phyloP scores from a whole-genome alignment of 2,113 vertebrate species.

The Panthera tigris region DNA sequence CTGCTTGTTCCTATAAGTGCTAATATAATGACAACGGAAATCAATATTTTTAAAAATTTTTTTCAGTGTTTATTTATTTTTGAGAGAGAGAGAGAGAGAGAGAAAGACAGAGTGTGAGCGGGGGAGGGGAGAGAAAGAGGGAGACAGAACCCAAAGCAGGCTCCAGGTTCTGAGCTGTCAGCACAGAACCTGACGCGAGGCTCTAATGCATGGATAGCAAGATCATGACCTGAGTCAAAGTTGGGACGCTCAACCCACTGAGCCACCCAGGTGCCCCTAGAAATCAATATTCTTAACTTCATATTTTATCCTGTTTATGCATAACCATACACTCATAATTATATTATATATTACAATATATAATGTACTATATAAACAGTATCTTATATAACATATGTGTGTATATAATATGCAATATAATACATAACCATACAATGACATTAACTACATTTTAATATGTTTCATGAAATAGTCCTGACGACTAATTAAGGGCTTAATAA shows the following conservation, averaged over 20 bases:
- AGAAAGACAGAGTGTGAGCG: no score
- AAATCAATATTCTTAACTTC: background rate
- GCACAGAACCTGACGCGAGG: no score
- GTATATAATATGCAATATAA: background rate
- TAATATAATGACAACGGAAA: background rate
- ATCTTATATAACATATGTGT: background rate
- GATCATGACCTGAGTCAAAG: no score
- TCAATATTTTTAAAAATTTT: background rate
- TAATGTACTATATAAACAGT: background rate
- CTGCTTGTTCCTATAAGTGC: background rate
- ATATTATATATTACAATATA: background rate
- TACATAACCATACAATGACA: background rate
- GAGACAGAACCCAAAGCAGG: no score
- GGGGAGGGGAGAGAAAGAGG: no score
- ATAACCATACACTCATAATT: background rate
- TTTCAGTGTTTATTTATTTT: no score
- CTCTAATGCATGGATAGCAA: rapidly evolving
- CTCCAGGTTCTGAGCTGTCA: no score
- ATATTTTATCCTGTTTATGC: background rate
- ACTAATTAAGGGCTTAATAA: background rate
- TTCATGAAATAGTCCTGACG: background rate
- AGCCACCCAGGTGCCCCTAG: no score
- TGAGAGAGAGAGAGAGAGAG: no score
- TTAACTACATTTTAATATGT: background rate
- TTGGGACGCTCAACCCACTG: no score